Base-by-base conservation (phyloP, 2,888 invertebrate genomes). In the Stenoptilia bipunctidactyla region DNA sequence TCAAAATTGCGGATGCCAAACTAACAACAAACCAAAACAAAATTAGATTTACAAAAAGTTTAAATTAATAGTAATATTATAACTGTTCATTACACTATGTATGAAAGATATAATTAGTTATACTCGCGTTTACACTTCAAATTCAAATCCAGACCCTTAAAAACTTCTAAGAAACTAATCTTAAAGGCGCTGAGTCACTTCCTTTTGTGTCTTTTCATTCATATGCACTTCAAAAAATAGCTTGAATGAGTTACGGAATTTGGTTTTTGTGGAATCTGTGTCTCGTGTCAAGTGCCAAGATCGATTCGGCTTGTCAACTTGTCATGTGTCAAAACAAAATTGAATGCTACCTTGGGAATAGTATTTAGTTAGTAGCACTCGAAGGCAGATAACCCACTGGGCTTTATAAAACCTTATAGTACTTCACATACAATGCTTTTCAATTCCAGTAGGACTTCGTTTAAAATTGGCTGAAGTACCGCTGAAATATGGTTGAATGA, bases 251-350 rank as follows among this genome's bases (percentile, higher is more conserved):
- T 47, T 55, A 55, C 50, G 59, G 55, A 57, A 59, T 63, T 56
- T 53, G 49, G 55, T 55, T 58, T 61, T 61, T 61, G 58, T 64
- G 51, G 54, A 45, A 47, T n/a, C n/a, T n/a, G n/a, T 46, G 50
- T 48, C 55, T 51, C 48, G 54, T 51, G 52, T 60, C 50, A 58
- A 66, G 64, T 62, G 58, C 61, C 59, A 51, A 48, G 54, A 56
- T 53, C 49, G 49, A 50, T 55, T 56, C 14, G n/a, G 52, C 53
- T 65, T 70, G 66, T 33, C 67, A 66, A 49, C 50, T 62, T 66
- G 61, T 62, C 68, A 65, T 64, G 61, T 77, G 82, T 82, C 80
- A 79, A 66, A 82, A 80, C 75, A 79, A 72, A 77, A 83, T 83
- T 72, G 83, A 83, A 72, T 77, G 66, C 75, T 59, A 62, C 55